These are phyloP conservation scores for Anthopleura xanthogrammica DNA, from an alignment of 92 coral and sea anemone species.

Conservation along the genomic window DNA sequence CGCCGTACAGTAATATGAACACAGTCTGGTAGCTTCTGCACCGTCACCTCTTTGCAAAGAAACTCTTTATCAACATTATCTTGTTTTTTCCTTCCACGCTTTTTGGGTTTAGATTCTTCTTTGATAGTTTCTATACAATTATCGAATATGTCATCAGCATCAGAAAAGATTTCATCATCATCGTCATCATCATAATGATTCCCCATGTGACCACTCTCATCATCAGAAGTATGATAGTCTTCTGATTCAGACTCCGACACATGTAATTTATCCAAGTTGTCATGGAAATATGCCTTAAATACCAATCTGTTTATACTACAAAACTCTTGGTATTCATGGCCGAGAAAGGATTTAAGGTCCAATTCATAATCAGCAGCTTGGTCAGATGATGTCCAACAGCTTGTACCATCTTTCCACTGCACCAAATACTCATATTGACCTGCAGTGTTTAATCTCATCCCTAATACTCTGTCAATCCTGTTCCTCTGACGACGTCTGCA, in stretches of 20 bases:
- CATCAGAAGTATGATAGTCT: constrained; percentile 12
- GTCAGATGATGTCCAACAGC: constrained; percentile 90
- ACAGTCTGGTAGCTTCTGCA: constrained; percentile 67
- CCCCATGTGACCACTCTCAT: background rate
- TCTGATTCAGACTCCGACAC: constrained; percentile 14
- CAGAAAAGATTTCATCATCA: constrained; percentile 34
- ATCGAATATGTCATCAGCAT: constrained; percentile 16
- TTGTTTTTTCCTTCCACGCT: constrained; percentile 30
- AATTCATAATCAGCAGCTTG: constrained; percentile 78
- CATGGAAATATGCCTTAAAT: constrained; percentile 84
- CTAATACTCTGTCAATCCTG: constrained; percentile 85
- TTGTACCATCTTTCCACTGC: constrained; percentile 98
- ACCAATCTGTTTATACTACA: constrained; percentile 78
- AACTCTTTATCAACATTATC: constrained; percentile 29
- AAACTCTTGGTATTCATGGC: constrained; percentile 74
- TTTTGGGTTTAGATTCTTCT: constrained; percentile 28
- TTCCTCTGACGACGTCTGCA: constrained; percentile 59
- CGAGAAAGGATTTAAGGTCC: constrained; percentile 75
- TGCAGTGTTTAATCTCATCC: constrained; percentile 71
- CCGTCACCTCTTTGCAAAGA: constrained; percentile 77
- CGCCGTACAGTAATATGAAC: constrained; percentile 73
- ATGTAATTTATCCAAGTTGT: constrained; percentile 62
- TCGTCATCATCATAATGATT: constrained; percentile 15
- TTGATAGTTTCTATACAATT: constrained; percentile 6
- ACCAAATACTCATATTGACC: constrained; percentile 88